Conservation (phyloP, 2,113 vertebrate species). For the Istiophorus platypterus region DNA sequence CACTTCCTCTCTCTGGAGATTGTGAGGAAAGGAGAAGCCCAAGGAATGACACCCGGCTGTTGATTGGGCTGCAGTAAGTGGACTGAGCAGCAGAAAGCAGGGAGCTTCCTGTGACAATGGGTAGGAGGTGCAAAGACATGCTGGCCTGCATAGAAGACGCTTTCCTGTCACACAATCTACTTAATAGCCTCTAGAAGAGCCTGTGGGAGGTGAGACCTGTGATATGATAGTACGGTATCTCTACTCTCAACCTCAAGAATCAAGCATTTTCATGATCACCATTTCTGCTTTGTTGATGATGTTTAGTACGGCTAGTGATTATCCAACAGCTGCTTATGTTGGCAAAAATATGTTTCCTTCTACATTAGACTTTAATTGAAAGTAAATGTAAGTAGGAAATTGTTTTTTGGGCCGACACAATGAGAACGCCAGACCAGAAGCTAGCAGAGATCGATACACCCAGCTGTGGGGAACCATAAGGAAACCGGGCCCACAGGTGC, state of each 20-base stretch:
- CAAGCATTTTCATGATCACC: not conserved
- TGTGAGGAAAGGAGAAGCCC: conserved; percentile 52
- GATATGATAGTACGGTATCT: not conserved
- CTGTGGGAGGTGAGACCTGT: conserved; percentile 11
- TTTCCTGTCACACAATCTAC: conserved; percentile 33
- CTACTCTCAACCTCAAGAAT: not conserved
- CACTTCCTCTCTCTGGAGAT: conserved; percentile 63
- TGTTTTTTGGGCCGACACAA: conserved; percentile 2
- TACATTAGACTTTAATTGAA: not conserved
- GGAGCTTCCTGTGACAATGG: conserved; percentile 71
- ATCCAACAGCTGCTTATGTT: not conserved
- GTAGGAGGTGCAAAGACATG: conserved; percentile 67
- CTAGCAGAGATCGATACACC: conserved; percentile 17
- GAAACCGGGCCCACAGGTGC: conserved; percentile 15
- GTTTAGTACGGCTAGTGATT: not conserved
- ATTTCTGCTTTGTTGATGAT: not conserved
- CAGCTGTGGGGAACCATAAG: conserved; percentile 29
- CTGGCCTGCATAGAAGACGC: conserved; percentile 33
- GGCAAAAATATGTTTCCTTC: too few relatives aligned
- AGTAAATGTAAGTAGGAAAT: not conserved
- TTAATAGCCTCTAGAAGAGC: conserved; percentile 23
- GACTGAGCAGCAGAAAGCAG: conserved; percentile 55
- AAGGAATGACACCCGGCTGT: conserved; percentile 69
- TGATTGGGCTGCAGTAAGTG: conserved; percentile 72
- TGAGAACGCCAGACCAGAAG: not conserved